phyloP scores from a whole-genome alignment of 1,140 invertebrate species.

The Apis mellifera region Amel_HAv3.1 CM009933.2:9109501-9110000 shows the following conservation, averaged over 20 bases:
- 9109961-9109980: conserved; percentile 42
- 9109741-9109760: conserved; percentile 34
- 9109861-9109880: conserved; percentile 79
- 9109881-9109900: conserved; percentile 76
- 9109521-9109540: background rate
- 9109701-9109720: background rate
- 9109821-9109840: conserved; percentile 70
- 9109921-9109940: conserved; percentile 30
- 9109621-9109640: too few species aligned
- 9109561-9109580: background rate
- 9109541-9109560: background rate
- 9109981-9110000: background rate
- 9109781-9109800: conserved; percentile 38
- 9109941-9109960: conserved; percentile 50
- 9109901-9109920: conserved; percentile 56
- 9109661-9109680: too few species aligned
- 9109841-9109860: conserved; percentile 76
- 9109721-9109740: background rate
- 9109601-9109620: too few species aligned
- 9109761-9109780: conserved; percentile 40
- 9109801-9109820: conserved; percentile 66
- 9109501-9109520: background rate
- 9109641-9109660: background rate
- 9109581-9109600: background rate
- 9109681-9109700: too few species aligned